These are phyloP conservation scores for Pungitius pungitius DNA, from an alignment of 2,113 vertebrate species.

Conservation along the genomic window DNA sequence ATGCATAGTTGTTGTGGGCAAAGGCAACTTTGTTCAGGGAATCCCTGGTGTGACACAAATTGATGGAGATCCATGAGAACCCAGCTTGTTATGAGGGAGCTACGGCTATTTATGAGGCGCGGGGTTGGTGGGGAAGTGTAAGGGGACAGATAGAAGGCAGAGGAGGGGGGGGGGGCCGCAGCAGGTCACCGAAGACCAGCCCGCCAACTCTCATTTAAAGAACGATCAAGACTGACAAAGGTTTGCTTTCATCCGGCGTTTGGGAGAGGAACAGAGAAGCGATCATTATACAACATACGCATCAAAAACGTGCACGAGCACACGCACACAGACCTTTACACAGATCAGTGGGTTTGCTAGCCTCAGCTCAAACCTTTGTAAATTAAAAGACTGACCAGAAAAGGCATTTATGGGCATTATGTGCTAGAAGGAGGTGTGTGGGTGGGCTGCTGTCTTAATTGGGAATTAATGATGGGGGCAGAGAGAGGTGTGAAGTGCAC, in stretches of 20 bases:
- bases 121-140: slow-evolving; percentile 49
- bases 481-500: slow-evolving; percentile 49
- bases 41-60: slow-evolving; percentile 78
- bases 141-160: slow-evolving; percentile 58
- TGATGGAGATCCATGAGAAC: slow-evolving; percentile 80
- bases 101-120: slow-evolving; percentile 52
- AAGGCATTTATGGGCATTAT: slow-evolving; percentile 69
- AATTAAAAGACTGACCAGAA: slow-evolving; percentile 74
- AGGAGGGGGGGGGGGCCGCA: slow-evolving; percentile 62
- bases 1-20: slow-evolving; percentile 76
- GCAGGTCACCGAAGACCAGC: slow-evolving; percentile 71
- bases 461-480: slow-evolving; percentile 77
- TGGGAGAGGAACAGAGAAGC: slow-evolving; percentile 60
- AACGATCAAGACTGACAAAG: slow-evolving; percentile 71
- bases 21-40: slow-evolving; percentile 76
- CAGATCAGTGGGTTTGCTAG: slow-evolving; percentile 63
- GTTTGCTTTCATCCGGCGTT: slow-evolving; percentile 73
- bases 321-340: slow-evolving; percentile 31
- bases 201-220: slow-evolving; percentile 73
- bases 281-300: slow-evolving; percentile 72
- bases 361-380: slow-evolving; percentile 71
- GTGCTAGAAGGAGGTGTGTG: slow-evolving; percentile 67
- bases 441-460: slow-evolving; percentile 75
- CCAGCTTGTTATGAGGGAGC: slow-evolving; percentile 66
- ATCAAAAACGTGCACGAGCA: slow-evolving; percentile 12